Conservation (phyloP, 2,888 invertebrate species). For the Andrena trimmerana region DNA sequence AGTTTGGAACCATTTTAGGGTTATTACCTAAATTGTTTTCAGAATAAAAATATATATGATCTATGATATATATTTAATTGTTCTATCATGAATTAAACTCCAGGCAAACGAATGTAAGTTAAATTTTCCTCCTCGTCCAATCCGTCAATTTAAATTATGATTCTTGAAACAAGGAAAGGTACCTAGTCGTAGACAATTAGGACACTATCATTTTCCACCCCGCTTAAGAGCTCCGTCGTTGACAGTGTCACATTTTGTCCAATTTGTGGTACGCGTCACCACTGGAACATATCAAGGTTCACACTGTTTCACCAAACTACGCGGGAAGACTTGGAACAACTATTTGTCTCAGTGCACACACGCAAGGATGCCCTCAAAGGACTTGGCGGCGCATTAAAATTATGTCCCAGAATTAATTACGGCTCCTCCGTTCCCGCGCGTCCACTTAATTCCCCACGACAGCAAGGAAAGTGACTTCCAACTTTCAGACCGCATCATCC, state of each 20-base stretch:
- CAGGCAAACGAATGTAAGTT: background rate
- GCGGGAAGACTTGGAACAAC: background rate
- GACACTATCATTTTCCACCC: too few relatives aligned
- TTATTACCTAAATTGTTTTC: background rate
- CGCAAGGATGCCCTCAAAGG: background rate
- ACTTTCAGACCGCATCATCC: slow-evolving; percentile 37
- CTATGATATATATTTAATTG: background rate
- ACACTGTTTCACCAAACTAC: background rate
- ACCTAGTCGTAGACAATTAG: too few relatives aligned
- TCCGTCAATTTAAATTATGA: too few relatives aligned
- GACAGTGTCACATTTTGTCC: too few relatives aligned
- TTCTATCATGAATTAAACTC: background rate
- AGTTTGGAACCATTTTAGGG: background rate
- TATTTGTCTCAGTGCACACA: slow-evolving; percentile 9
- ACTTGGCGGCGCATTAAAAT: slow-evolving; percentile 46
- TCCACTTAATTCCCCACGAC: slow-evolving; percentile 46
- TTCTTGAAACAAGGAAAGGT: too few relatives aligned
- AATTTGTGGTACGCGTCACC: background rate
- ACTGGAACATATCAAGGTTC: background rate
- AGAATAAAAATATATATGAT: background rate
- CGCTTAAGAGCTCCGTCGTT: too few relatives aligned
- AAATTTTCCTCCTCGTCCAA: background rate
- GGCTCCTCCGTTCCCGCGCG: slow-evolving; percentile 12
- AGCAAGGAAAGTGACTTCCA: slow-evolving; percentile 43
- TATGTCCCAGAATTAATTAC: slow-evolving; percentile 57